These are phyloP conservation scores for Limnephilus marmoratus DNA, from an alignment of 2,888 invertebrate genomes.

Conservation along the genomic window DNA sequence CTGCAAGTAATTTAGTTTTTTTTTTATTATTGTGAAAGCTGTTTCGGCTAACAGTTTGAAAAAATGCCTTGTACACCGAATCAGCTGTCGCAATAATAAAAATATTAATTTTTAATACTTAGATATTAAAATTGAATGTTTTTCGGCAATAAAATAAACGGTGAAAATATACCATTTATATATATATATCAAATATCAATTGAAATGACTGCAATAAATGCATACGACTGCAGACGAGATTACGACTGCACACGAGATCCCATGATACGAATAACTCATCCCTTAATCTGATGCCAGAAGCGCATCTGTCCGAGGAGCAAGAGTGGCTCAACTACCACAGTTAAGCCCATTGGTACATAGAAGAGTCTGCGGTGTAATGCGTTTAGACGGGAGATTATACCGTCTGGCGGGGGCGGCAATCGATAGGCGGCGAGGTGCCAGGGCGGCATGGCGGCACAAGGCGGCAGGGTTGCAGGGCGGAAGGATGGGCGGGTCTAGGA, in stretches of 20 bases:
- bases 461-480: constrained; percentile 7
- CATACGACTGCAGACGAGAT: not conserved
- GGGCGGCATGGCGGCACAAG: constrained; percentile 13
- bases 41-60: too few species aligned
- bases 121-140: too few species aligned
- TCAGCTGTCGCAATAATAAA: too few species aligned
- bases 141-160: too few species aligned
- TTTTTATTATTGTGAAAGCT: too few species aligned
- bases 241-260: not conserved
- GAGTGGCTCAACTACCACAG: not conserved
- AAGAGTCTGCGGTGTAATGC: constrained; percentile 58
- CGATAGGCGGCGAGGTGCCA: constrained; percentile 57
- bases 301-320: not conserved
- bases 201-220: not conserved
- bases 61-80: too few species aligned
- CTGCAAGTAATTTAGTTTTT: too few species aligned
- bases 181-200: not conserved
- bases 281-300: not conserved
- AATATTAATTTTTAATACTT: too few species aligned
- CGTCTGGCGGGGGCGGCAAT: constrained; percentile 63
- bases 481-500: not conserved
- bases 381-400: constrained; percentile 57
- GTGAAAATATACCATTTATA: too few species aligned
- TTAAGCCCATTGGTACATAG: constrained; percentile 5
- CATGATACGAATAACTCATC: not conserved